phyloP scores from a whole-genome alignment of 64 coral and sea anemone genomes.

The Catalaphyllia jardinei region DNA sequence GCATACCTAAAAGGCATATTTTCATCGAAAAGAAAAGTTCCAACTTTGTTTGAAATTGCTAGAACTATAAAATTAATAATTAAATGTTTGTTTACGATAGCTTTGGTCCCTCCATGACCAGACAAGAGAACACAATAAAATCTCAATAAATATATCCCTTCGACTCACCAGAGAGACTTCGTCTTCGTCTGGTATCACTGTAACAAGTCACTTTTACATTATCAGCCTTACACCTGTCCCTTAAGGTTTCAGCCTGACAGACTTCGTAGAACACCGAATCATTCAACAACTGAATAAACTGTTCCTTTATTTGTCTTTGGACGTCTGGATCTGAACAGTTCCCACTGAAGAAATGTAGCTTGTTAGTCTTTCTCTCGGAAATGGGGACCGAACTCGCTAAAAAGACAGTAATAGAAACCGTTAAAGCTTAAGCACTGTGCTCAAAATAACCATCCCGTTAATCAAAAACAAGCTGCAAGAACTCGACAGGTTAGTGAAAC shows the following conservation, averaged over 20 bases:
- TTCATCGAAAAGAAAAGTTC: too few relatives aligned
- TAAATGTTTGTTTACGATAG: too few relatives aligned
- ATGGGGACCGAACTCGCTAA: background rate
- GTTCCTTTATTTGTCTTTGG: conserved; percentile 56
- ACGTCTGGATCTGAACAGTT: conserved; percentile 39
- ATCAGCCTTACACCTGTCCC: conserved; percentile 54
- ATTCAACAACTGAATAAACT: conserved; percentile 65
- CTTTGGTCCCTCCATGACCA: too few relatives aligned
- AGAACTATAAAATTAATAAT: too few relatives aligned
- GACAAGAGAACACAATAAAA: too few relatives aligned
- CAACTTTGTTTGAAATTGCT: too few relatives aligned
- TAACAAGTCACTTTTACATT: conserved; percentile 49
- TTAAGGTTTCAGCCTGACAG: conserved; percentile 31
- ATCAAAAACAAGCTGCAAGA: too few relatives aligned
- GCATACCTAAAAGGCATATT: too few relatives aligned
- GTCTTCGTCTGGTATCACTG: background rate
- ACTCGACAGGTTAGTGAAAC: too few relatives aligned
- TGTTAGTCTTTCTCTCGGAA: conserved; percentile 29
- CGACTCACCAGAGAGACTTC: background rate
- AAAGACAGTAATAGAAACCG: background rate
- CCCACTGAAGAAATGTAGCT: conserved; percentile 54
- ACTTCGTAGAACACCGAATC: conserved; percentile 39
- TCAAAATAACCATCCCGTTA: too few relatives aligned
- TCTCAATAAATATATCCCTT: too few relatives aligned
- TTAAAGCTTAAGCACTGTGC: background rate